Conservation (phyloP, 2,797 vertebrate species). For the Neopelma chrysocephalum region DNA sequence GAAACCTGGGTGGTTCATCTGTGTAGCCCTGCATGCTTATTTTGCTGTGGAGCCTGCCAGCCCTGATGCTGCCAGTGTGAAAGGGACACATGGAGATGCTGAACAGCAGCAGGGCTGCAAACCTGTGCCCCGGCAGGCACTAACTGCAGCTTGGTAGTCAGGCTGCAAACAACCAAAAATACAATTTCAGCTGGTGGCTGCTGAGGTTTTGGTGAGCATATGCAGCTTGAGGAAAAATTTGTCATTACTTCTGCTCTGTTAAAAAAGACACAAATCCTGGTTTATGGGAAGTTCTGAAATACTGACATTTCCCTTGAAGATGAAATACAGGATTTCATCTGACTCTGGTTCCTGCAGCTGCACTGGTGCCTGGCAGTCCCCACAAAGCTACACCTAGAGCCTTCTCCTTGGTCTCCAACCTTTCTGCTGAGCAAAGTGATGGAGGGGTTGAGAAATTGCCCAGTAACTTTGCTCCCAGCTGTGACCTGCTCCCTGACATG, state of each 20-base stretch:
- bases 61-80: background rate
- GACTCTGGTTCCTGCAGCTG: background rate
- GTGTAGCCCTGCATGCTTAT: accelerated
- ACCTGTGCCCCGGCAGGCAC: background rate
- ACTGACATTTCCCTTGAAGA: background rate
- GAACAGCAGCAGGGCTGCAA: background rate
- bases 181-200: background rate
- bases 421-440: background rate
- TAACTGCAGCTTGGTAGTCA: background rate
- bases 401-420: background rate
- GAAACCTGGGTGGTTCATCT: accelerated
- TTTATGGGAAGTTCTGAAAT: background rate
- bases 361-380: background rate
- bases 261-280: background rate
- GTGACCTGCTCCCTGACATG: background rate
- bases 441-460: background rate
- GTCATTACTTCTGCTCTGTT: background rate
- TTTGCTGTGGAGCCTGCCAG: background rate
- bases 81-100: accelerated
- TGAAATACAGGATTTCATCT: background rate
- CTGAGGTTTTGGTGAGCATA: background rate
- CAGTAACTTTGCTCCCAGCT: background rate
- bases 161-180: background rate
- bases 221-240: background rate
- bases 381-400: background rate